Conservation (phyloP, 2,888 invertebrate genomes). For the Drosophila basisetae region DNA sequence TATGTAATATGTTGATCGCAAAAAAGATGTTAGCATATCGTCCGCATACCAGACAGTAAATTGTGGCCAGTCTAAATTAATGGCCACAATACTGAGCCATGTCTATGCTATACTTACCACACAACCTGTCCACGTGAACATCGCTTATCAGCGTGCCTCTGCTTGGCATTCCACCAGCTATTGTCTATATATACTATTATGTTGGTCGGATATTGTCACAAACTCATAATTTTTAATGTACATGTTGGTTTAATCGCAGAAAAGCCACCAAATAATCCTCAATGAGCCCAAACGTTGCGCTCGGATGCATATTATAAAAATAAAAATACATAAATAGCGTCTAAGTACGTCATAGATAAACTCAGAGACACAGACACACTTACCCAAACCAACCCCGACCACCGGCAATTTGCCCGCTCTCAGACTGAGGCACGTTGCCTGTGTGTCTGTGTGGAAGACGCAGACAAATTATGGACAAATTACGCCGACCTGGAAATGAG, state of each 20-base stretch:
- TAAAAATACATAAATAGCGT: constrained; percentile 73
- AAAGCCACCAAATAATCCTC: constrained; percentile 23
- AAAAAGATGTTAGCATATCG: constrained; percentile 68
- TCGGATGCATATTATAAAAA: constrained; percentile 55
- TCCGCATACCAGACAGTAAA: constrained; percentile 35
- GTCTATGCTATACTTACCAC: neutral
- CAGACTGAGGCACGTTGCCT: constrained; percentile 10
- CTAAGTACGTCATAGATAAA: constrained; percentile 76
- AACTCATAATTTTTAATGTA: constrained; percentile 56
- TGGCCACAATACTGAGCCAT: constrained; percentile 47
- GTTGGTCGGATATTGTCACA: constrained; percentile 33
- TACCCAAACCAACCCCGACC: neutral
- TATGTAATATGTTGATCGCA: constrained; percentile 32
- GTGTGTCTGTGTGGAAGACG: constrained; percentile 67
- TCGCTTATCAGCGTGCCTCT: constrained; percentile 37
- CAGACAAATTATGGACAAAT: constrained; percentile 85
- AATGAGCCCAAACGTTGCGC: constrained; percentile 24
- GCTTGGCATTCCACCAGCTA: neutral
- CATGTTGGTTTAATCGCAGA: constrained; percentile 9
- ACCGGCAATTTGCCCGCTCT: neutral
- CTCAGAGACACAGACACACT: constrained; percentile 52
- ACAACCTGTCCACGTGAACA: constrained; percentile 35
- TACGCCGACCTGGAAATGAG: constrained; percentile 84
- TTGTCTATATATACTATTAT: constrained; percentile 11
- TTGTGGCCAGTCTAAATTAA: constrained; percentile 66